These are phyloP conservation scores for Propsilocerus akamusi DNA, from an alignment of 1,140 invertebrate species.

Conservation along the genomic window DNA sequence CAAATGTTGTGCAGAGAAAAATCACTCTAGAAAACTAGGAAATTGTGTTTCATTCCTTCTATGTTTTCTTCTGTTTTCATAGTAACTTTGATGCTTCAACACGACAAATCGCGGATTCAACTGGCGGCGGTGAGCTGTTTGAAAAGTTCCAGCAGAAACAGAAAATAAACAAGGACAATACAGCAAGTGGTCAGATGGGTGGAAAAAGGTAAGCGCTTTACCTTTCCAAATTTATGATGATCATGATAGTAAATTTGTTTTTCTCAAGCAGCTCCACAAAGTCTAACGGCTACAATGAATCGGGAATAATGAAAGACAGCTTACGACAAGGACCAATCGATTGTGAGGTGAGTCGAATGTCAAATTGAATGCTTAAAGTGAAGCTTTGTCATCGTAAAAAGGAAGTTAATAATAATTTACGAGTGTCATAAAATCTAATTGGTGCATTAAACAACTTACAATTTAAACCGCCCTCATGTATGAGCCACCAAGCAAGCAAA, in stretches of 20 bases:
- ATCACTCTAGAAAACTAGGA: neutral
- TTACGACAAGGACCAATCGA: neutral
- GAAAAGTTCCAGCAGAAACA: slow-evolving; percentile 30
- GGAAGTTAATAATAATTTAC: too few relatives aligned
- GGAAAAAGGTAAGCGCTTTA: slow-evolving; percentile 3
- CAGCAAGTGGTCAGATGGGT: neutral
- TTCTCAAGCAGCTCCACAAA: neutral
- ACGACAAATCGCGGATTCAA: neutral
- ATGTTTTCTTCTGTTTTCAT: neutral
- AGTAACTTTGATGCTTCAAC: neutral
- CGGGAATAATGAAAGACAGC: neutral
- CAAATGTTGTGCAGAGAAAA: neutral
- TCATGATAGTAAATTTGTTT: too few relatives aligned
- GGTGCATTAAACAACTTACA: too few relatives aligned
- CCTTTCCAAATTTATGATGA: too few relatives aligned
- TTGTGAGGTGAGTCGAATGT: too few relatives aligned
- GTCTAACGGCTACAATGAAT: neutral
- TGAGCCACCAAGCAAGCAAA: too few relatives aligned
- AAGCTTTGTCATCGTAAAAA: too few relatives aligned
- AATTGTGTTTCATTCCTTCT: neutral
- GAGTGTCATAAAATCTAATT: too few relatives aligned
- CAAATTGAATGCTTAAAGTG: too few relatives aligned
- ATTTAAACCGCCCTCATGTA: too few relatives aligned
- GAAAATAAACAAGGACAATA: slow-evolving; percentile 9
- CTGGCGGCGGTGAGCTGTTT: slow-evolving; percentile 7